Evolutionary conservation across 2,888 invertebrate genomes (phyloP), one percentile per base, ranked within the genome.

Genomic region (Pheosia gnoma): DNA sequence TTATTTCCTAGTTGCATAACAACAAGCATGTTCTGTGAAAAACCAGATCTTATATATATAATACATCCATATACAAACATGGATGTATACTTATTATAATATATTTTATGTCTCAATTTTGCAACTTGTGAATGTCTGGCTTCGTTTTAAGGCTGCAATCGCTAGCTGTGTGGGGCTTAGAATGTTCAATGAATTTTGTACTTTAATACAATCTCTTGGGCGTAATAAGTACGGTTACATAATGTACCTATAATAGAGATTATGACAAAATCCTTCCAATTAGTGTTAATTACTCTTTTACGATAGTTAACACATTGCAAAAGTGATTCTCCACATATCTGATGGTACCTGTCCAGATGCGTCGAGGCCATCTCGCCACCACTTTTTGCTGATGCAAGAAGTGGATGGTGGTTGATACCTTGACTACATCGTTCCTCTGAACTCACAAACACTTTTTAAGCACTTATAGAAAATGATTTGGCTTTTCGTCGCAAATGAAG

Each of bases 101-200:
- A 65, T 65, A 71, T 73, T 72, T 66, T 63, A 64, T 70, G 59
- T 61, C 49, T 47, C 61, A 59, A 65, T 74, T 71, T 71, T 74
- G 69, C 61, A 74, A 73, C 51, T 54, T 64, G 71, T 67, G 68
- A 73, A 71, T 75, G 73, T 67, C 72, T 63, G 66, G 57, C 49
- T 58, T 60, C 54, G 66, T 54, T 36, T 52, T 65, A 62, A 68
- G 65, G 62, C 65, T 62, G 60, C 63, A 66, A 61, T 66, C 66
- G 62, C 51, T 60, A 56, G 69, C 53, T 68, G 62, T 65, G 62
- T 72, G 63, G 72, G 61, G 63, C 64, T 66, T 74, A 62, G 75
- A 67, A 67, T 65, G 62, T 57, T 58, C 45, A 52, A 55, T 60
- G 65, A 58, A 58, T 63, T 66, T 67, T 39, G 75, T 75, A 68